These are phyloP conservation scores for Catonia carolina DNA, from an alignment of 2,888 invertebrate genomes.

Conservation along the genomic window DNA sequence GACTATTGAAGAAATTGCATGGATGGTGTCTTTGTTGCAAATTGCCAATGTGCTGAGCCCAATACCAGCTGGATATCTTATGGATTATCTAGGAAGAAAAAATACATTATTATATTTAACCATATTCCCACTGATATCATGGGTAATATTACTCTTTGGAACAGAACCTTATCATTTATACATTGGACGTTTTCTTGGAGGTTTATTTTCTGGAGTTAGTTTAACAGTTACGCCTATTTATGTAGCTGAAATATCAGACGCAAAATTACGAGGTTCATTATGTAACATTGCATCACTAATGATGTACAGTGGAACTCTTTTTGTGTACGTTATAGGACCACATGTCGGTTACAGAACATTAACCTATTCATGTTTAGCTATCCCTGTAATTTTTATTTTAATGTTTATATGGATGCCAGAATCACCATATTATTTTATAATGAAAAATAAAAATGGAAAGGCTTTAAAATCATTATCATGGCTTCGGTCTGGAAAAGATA, in stretches of 20 bases:
- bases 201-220: slow-evolving; percentile 33
- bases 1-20: slow-evolving; percentile 25
- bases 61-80: slow-evolving; percentile 47
- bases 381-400: slow-evolving; percentile 47
- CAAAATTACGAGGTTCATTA: slow-evolving; percentile 21
- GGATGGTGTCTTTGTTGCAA: slow-evolving; percentile 31
- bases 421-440: slow-evolving; percentile 54
- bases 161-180: slow-evolving; percentile 26
- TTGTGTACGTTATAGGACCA: slow-evolving; percentile 40
- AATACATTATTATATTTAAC: slow-evolving; percentile 48
- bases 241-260: slow-evolving; percentile 32
- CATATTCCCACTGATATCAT: slow-evolving; percentile 52
- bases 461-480: slow-evolving; percentile 40
- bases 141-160: slow-evolving; percentile 37
- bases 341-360: slow-evolving; percentile 41
- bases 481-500: slow-evolving; percentile 42
- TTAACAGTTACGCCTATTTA: slow-evolving; percentile 35
- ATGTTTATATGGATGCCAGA: slow-evolving; percentile 54
- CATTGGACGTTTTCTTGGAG: slow-evolving; percentile 28
- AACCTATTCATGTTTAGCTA: slow-evolving; percentile 43
- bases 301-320: slow-evolving; percentile 42
- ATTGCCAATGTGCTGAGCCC: slow-evolving; percentile 32
- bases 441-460: slow-evolving; percentile 45
- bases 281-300: slow-evolving; percentile 37
- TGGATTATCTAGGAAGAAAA: slow-evolving; percentile 52